Evolutionary conservation across 2,113 vertebrate genomes (phyloP), one percentile per base, ranked within the genome.

Genomic region (Passer montanus): DNA sequence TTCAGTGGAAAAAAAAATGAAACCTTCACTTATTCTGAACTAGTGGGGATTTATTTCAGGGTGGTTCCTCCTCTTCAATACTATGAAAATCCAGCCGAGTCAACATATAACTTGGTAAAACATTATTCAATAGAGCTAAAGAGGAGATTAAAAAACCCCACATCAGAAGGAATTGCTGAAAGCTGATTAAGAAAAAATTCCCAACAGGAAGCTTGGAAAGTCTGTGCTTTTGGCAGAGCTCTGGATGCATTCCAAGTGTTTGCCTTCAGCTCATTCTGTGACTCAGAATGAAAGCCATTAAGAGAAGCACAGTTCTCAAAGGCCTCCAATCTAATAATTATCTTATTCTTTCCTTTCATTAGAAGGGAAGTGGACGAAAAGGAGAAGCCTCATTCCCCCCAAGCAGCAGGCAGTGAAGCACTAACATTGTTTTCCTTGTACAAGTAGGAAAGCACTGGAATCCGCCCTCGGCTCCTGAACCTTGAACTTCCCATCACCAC

Each of bases 361-460:
- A 41, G 39, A 23, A 68, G 28, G 44, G 69, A n/a, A 79, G 7
- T 47, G 46, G 59, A 35, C 50, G 56, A 50, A 55, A 74, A 90
- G 47, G 8, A n/a, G 39, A 89, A 62, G 5, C 55, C 30, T 44
- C 26, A 20, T 10, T 11, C n/a, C 68, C 59, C 26, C 27, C 56
- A 47, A 44, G 47, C 39, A 97, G 73, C 50, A 80, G 74, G 69
- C 17, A 93, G 43, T 8, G 15, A 83, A 37, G 27, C 70, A 98
- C 97, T 98, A 69, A 98, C 98, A 67, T 98, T 98, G 84, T 97
- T 98, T 49, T 98, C 97, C 96, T 98, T 98, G 91, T 97, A 97
- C 10, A 98, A 97, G 95, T 98, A 99, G 7, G 98, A 98, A 60
- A 99, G 98, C 64, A 98, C 98, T 6, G 98, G 98, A 77, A 99